Percentiles rank a stretch among this genome's conserved stretches.
Evolutionary conservation across 37 sponge, comb jelly and placozoan species (phyloP).

Genomic region (Tethya wilhelma): DNA sequence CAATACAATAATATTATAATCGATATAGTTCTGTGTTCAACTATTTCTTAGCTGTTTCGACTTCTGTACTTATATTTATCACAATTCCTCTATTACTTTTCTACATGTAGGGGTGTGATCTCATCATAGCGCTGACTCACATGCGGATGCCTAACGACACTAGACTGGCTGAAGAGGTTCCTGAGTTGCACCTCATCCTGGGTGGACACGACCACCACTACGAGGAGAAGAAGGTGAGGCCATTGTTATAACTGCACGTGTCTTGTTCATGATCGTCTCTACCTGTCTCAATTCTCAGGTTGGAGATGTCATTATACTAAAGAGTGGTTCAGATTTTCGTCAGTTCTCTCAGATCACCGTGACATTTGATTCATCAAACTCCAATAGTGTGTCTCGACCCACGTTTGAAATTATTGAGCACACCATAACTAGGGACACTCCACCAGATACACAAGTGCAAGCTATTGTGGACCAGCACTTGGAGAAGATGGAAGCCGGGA

Average conservation of each 20-base stretch:
- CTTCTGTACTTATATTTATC: no score
- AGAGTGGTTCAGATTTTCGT: constrained; percentile 88
- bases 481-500: constrained; percentile 31
- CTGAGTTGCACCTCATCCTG: constrained; percentile 68
- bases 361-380: neutral
- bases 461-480: constrained; percentile 47
- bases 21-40: neutral
- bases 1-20: neutral
- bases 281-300: constrained; percentile 24
- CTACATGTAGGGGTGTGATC: constrained; percentile 71
- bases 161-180: constrained; percentile 54
- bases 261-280: neutral
- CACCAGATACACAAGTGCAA: constrained; percentile 46
- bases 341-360: constrained; percentile 75
- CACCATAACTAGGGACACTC: constrained; percentile 43
- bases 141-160: constrained; percentile 80
- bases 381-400: neutral
- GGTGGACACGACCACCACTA: constrained; percentile 92
- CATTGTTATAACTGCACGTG: neutral
- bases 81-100: no score
- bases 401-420: constrained; percentile 20
- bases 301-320: constrained; percentile 43
- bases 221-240: constrained; percentile 52
- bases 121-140: constrained; percentile 85
- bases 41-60: no score